phyloP scores from a whole-genome alignment of 1,140 invertebrate genomes.

The Metaphire vulgaris region DNA sequence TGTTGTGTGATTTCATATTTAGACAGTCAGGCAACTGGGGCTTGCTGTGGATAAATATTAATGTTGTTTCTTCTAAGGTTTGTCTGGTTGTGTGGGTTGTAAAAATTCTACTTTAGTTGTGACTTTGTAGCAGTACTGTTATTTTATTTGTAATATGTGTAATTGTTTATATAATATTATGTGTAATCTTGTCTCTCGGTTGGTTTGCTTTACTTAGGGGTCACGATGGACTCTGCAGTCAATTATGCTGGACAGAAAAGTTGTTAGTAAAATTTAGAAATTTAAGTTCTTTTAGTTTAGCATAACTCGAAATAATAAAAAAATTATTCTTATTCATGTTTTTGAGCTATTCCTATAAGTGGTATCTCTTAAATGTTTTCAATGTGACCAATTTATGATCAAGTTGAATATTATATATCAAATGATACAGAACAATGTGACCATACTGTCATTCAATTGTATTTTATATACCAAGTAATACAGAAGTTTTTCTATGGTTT shows the following conservation, averaged over 20 bases:
- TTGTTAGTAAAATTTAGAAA: conserved; percentile 47
- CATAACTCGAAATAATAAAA: too few relatives aligned
- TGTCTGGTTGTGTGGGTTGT: not conserved
- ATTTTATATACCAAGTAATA: too few relatives aligned
- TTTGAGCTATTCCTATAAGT: too few relatives aligned
- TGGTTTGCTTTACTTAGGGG: conserved; percentile 56
- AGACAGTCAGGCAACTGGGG: too few relatives aligned
- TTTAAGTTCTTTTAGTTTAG: not conserved
- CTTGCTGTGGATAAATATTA: not conserved
- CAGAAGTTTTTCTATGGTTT: too few relatives aligned
- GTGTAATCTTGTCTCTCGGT: conserved; percentile 28
- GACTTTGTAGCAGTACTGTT: not conserved
- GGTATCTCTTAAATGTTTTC: not conserved
- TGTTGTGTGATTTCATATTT: too few relatives aligned
- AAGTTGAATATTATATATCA: too few relatives aligned
- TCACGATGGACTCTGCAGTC: conserved; percentile 94
- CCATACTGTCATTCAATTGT: too few relatives aligned
- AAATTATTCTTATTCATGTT: too few relatives aligned
- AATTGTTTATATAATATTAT: too few relatives aligned
- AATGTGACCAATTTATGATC: not conserved
- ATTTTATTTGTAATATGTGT: conserved; percentile 31
- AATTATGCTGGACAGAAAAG: conserved; percentile 74
- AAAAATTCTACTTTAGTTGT: not conserved
- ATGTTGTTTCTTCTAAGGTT: not conserved
- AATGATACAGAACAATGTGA: too few relatives aligned